These are phyloP conservation scores for Calliphora vomitoria DNA, from an alignment of 2,888 invertebrate species.

Conservation along the genomic window DNA sequence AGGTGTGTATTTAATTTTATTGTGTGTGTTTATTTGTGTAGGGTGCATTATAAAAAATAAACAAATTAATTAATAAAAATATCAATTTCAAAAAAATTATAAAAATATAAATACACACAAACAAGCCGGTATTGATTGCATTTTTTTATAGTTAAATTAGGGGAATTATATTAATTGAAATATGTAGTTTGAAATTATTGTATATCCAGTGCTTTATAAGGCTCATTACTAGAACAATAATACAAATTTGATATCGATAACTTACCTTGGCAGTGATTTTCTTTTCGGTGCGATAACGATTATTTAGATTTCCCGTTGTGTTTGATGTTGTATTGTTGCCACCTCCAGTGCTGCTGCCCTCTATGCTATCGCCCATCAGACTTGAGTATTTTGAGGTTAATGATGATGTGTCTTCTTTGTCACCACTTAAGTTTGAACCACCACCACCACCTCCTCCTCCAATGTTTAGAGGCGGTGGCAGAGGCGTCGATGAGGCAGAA, in stretches of 20 bases:
- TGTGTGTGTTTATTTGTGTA: conserved; percentile 53
- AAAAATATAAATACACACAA: conserved; percentile 64
- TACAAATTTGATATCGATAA: conserved; percentile 36
- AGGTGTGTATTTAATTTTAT: conserved; percentile 37
- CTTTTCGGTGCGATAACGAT: conserved; percentile 84
- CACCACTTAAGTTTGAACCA: conserved; percentile 69
- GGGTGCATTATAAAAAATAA: conserved; percentile 69
- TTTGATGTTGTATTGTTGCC: conserved; percentile 76
- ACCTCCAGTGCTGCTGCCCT: conserved; percentile 78
- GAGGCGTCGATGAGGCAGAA: conserved; percentile 81
- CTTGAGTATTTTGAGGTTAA: conserved; percentile 82
- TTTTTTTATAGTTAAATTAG: conserved; percentile 20
- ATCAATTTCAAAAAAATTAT: conserved; percentile 28
- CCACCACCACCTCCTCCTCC: conserved; percentile 48
- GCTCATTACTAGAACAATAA: conserved; percentile 7
- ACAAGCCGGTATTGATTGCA: conserved; percentile 59
- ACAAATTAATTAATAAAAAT: conserved; percentile 44
- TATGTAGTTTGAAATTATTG: neutral
- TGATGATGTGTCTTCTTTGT: conserved; percentile 81
- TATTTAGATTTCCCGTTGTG: conserved; percentile 79
- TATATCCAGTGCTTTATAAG: conserved; percentile 45
- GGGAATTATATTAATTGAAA: neutral
- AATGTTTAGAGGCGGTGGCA: conserved; percentile 78
- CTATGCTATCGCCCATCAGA: conserved; percentile 80
- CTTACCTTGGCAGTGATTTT: conserved; percentile 85